Conservation (phyloP, 2,113 vertebrate species). For the Chlamydotis undulata region DNA sequence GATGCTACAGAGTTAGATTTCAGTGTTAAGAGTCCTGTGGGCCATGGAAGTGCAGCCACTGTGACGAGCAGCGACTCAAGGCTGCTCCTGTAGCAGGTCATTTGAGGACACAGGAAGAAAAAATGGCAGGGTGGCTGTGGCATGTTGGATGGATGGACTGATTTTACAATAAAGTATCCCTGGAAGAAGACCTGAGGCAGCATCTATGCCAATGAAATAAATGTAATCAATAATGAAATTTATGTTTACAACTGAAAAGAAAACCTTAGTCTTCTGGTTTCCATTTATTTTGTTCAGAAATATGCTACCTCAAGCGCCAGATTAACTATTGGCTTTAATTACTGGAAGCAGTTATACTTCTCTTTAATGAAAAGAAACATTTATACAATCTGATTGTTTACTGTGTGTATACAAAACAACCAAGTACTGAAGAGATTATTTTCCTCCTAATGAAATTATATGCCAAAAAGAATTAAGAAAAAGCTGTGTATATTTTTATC, state of each 20-base stretch:
- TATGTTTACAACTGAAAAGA: not conserved
- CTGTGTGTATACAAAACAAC: not conserved
- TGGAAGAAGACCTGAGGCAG: not conserved
- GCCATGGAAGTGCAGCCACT: not conserved
- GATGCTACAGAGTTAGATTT: not conserved
- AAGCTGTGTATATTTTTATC: not conserved
- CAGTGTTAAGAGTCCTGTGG: not conserved
- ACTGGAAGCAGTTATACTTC: not conserved
- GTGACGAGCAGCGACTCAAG: not conserved
- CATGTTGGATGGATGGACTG: fast-evolving
- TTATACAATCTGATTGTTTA: not conserved
- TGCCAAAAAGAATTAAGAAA: not conserved
- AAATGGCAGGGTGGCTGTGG: not conserved
- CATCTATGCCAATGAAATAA: not conserved
- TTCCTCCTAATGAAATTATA: not conserved
- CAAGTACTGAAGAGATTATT: not conserved
- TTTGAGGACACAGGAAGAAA: not conserved
- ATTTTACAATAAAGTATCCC: not conserved
- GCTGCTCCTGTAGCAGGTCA: fast-evolving
- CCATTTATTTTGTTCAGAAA: not conserved
- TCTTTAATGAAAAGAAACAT: not conserved
- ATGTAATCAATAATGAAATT: not conserved
- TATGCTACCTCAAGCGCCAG: not conserved
- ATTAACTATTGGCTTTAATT: not conserved
- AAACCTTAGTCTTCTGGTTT: not conserved